Evolutionary conservation across 2,888 invertebrate genomes (phyloP), one percentile per base, ranked within the genome.

Genomic region (Sarcophaga carnaria): DNA sequence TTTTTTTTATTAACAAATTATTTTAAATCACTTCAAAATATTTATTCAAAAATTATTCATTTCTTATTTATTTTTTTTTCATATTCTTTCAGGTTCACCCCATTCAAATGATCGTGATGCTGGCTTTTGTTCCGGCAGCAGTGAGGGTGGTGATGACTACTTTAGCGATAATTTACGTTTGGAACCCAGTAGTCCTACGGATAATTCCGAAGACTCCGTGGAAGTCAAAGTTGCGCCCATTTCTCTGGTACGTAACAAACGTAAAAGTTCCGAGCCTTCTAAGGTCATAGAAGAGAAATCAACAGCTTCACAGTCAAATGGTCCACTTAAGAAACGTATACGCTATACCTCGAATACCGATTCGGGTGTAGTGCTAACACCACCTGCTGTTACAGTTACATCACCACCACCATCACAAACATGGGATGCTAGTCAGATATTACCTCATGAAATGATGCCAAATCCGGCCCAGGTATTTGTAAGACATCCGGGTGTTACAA

Each of bases 251-350:
- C 93, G 95, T 88, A 95, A 95, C 91, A 96, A 96, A 92, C 93
- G 96, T 83, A 96, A 96, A 92, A 94, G 95, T 84, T 94, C 95
- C 25, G 96, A 96, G 86, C 95, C 97, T 0, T 94, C 95, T 70
- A 96, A 96, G 90, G 94, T 96, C 5, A 94, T 95, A 14, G 92
- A 93, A 70, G 93, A 94, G 60, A 91, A 93, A 17, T 88, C 63
- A 62, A 77, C 82, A 27, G 84, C 88, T 27, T 84, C 86, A 2
- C 82, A 86, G 11, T 85, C 88, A 1, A 91, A 94, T 88, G 94
- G 95, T 2, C 96, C 97, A 0, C 94, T 96, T 0, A 96, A 97
- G 92, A 97, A 97, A 91, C 94, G 96, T 66, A 95, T 96, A 91
- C 95, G 96, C 49, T 94, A 95, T 83, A 94, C 94, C 20, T 91